Conservation (phyloP, 2,888 invertebrate genomes). For the Cephus pulcher region DNA sequence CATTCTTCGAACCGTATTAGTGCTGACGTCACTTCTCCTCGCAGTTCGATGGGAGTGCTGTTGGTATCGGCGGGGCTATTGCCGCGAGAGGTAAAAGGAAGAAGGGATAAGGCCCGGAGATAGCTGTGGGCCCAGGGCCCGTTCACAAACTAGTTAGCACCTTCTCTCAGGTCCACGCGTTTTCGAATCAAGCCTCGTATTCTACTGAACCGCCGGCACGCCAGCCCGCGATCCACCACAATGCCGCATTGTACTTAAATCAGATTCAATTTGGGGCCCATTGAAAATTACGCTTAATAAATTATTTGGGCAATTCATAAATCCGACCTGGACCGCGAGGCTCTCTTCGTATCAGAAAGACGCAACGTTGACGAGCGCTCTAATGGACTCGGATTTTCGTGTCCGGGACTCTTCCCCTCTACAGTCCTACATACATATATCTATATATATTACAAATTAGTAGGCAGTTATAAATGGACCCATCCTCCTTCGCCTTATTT, state of each 20-base stretch:
- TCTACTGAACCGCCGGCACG: constrained; percentile 41
- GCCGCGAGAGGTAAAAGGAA: constrained; percentile 21
- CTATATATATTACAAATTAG: constrained; percentile 53
- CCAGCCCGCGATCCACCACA: constrained; percentile 44
- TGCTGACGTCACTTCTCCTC: constrained; percentile 43
- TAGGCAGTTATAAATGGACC: constrained; percentile 61
- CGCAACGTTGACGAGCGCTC: constrained; percentile 30
- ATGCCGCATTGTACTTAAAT: constrained; percentile 65
- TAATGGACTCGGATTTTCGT: constrained; percentile 32
- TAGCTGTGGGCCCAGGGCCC: constrained; percentile 30
- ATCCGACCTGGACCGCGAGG: constrained; percentile 43
- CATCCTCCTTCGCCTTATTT: constrained; percentile 40
- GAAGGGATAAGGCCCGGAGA: constrained; percentile 24
- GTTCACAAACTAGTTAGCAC: constrained; percentile 60
- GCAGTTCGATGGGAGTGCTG: neutral
- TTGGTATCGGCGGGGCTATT: neutral
- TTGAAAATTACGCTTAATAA: constrained; percentile 67
- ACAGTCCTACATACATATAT: neutral
- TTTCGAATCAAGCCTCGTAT: constrained; percentile 59
- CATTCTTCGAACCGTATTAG: constrained; percentile 46
- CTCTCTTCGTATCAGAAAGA: constrained; percentile 15
- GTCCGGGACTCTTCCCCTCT: neutral
- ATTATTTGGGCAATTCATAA: constrained; percentile 67
- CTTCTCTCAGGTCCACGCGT: constrained; percentile 47
- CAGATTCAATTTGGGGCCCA: constrained; percentile 67